Percentiles rank a stretch among this genome's conserved stretches.
These are phyloP conservation scores for Alexandromys oeconomus DNA, from an alignment of 2,797 vertebrate genomes.

Conservation along the genomic window DNA sequence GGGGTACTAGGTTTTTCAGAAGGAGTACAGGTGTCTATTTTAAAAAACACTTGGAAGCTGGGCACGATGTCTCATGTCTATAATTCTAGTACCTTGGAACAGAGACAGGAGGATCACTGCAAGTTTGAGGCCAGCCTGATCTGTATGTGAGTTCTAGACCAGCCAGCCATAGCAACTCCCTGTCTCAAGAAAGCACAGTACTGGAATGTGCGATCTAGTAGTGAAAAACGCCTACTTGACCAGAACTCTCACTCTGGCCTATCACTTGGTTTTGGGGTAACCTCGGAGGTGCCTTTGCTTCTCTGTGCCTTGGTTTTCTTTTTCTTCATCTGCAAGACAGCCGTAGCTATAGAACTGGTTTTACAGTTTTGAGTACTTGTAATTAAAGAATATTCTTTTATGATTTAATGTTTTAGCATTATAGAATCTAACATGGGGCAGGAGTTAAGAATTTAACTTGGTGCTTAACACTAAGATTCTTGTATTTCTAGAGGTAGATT, in stretches of 20 bases:
- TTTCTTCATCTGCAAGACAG: conserved; percentile 16
- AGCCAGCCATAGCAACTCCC: not conserved
- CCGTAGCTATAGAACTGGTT: not conserved
- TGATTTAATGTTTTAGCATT: conserved; percentile 25
- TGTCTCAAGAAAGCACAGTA: not conserved
- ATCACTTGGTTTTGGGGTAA: not conserved
- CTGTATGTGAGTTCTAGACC: not conserved
- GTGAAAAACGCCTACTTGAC: not conserved
- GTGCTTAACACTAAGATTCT: conserved; percentile 23
- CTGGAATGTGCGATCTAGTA: not conserved
- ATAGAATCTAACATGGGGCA: not conserved
- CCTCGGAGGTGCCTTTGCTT: not conserved
- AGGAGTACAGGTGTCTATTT: not conserved
- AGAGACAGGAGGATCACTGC: not conserved
- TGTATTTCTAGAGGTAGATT: conserved; percentile 24
- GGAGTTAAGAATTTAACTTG: not conserved
- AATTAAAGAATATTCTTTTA: not conserved
- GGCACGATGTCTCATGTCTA: not conserved
- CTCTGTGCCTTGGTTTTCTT: not conserved
- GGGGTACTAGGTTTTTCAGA: not conserved
- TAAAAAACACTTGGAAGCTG: not conserved
- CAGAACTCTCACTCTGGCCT: not conserved
- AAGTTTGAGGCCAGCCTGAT: not conserved
- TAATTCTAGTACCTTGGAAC: not conserved
- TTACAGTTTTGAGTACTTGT: not conserved